Conservation (phyloP, 1,140 invertebrate species). For the Lasioglossum baleicum region DNA sequence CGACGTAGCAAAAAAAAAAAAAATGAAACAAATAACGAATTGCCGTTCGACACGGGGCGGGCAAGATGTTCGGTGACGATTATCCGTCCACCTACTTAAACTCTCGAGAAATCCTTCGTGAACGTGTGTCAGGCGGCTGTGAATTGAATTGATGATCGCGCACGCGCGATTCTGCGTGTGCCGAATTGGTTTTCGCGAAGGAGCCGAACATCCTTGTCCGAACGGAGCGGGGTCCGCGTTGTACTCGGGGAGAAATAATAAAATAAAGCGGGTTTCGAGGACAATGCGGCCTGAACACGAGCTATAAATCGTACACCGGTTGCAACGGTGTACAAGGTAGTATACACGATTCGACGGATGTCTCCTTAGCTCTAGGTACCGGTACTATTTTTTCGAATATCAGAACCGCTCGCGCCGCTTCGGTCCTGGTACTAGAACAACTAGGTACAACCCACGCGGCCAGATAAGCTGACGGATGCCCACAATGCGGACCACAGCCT, state of each 20-base stretch:
- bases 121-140: slow-evolving; percentile 4
- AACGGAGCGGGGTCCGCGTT: background rate
- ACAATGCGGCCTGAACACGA: background rate
- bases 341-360: slow-evolving; percentile 19
- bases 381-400: background rate
- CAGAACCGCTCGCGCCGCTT: too few relatives aligned
- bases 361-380: background rate
- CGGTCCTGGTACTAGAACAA: too few relatives aligned
- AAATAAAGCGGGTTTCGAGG: slow-evolving; percentile 7
- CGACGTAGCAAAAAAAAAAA: background rate
- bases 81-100: slow-evolving; percentile 47
- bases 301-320: too few relatives aligned
- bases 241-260: background rate
- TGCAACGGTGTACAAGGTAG: slow-evolving; percentile 1
- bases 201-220: slow-evolving; percentile 15
- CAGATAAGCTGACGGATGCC: slow-evolving; percentile 35
- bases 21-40: background rate
- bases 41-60: background rate
- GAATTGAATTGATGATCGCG: background rate
- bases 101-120: slow-evolving; percentile 8
- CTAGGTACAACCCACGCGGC: slow-evolving; percentile 5
- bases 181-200: slow-evolving; percentile 5
- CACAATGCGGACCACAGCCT: slow-evolving; percentile 65
- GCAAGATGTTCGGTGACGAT: slow-evolving; percentile 38
- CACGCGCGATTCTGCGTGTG: background rate